Evolutionary conservation across 2,888 invertebrate genomes (phyloP).

Genomic region (Pseudanteris insignis): DNA sequence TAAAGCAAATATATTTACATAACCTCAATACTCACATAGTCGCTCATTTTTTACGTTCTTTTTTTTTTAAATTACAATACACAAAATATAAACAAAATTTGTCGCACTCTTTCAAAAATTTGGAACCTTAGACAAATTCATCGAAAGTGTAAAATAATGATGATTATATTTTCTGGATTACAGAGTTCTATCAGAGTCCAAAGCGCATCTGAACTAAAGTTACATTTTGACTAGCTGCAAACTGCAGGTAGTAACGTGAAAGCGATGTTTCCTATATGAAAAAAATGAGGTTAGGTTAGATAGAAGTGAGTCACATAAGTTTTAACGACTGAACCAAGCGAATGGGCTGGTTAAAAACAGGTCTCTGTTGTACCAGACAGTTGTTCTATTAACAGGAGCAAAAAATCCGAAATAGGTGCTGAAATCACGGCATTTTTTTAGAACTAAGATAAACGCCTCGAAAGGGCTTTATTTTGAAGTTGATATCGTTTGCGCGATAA

Average conservation of each 20-base stretch:
- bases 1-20: too few species aligned
- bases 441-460: too few species aligned
- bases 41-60: too few species aligned
- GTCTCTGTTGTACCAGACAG: constrained; percentile 1
- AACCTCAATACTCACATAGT: too few species aligned
- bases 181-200: too few species aligned
- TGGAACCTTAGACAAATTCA: too few species aligned
- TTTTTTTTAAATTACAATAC: too few species aligned
- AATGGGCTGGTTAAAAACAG: constrained; percentile 8
- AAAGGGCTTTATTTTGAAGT: constrained; percentile 3
- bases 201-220: too few species aligned
- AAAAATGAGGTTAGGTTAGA: constrained; percentile 33
- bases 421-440: background rate
- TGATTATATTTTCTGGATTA: too few species aligned
- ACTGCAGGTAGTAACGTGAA: constrained; percentile 17
- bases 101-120: too few species aligned
- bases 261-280: constrained; percentile 13
- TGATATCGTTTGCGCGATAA: constrained; percentile 5
- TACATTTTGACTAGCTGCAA: constrained; percentile 4
- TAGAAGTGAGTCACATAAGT: constrained; percentile 22
- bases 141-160: too few species aligned
- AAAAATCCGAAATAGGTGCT: background rate
- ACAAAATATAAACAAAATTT: too few species aligned
- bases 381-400: background rate
- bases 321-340: background rate